Conservation (phyloP, 2,797 vertebrate genomes). For the Rhynchonycteris naso region DNA sequence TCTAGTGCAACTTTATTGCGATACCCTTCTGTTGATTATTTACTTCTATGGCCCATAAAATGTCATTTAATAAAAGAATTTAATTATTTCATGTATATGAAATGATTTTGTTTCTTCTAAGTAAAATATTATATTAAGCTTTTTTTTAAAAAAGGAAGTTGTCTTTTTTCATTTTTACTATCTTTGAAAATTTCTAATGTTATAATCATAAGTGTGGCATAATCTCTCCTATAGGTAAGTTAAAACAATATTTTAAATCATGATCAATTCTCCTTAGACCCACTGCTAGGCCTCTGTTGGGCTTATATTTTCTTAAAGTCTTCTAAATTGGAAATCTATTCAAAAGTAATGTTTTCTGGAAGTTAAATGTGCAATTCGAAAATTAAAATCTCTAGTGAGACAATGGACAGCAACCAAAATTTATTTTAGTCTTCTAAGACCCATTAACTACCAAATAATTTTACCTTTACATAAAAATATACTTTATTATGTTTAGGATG, state of each 20-base stretch:
- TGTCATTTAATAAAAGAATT: background rate
- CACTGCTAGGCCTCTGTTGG: background rate
- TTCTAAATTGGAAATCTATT: slow-evolving; percentile 18
- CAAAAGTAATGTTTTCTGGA: background rate
- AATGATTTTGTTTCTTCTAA: background rate
- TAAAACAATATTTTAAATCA: slow-evolving; percentile 16
- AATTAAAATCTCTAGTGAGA: background rate
- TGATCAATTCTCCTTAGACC: background rate
- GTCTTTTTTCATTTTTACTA: background rate
- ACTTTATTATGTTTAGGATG: background rate
- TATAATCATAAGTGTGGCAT: background rate
- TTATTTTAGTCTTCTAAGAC: background rate
- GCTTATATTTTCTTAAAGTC: background rate
- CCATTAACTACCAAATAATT: background rate
- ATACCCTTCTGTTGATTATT: background rate
- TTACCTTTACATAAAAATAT: background rate
- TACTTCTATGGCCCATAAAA: background rate
- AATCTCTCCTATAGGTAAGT: slow-evolving; percentile 6
- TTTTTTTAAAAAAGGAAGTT: background rate
- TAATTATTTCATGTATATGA: background rate
- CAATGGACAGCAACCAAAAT: background rate
- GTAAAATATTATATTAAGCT: background rate
- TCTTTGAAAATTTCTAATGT: background rate
- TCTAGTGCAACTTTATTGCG: background rate
- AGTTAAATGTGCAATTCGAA: background rate